These are phyloP conservation scores for Epinephelus malabaricus DNA, from an alignment of 2,797 vertebrate genomes.

Conservation along the genomic window DNA sequence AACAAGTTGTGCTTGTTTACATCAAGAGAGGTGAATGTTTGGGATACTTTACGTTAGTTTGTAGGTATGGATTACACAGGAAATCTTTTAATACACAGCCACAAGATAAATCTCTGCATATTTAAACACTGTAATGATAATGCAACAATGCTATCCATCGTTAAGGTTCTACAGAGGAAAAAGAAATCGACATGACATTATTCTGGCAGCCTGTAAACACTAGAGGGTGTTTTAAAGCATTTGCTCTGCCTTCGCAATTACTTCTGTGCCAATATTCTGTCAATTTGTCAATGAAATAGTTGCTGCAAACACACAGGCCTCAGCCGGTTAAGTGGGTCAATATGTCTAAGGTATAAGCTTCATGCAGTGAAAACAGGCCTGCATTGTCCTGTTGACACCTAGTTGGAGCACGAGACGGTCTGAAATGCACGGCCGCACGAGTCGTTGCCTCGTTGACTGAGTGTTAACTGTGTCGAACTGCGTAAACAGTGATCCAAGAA, in stretches of 20 bases:
- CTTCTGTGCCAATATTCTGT: conserved; percentile 50
- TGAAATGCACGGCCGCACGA: conserved; percentile 34
- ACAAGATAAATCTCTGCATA: conserved; percentile 3
- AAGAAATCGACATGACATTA: neutral
- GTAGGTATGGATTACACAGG: conserved; percentile 3
- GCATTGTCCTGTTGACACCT: conserved; percentile 69
- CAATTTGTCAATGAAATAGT: conserved; percentile 42
- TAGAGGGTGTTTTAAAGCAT: conserved; percentile 45
- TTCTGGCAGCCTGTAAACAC: conserved; percentile 28
- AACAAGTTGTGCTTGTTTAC: neutral
- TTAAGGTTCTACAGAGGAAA: neutral
- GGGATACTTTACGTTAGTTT: neutral
- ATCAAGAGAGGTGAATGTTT: conserved; percentile 17
- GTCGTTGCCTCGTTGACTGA: conserved; percentile 49
- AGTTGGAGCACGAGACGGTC: conserved; percentile 52
- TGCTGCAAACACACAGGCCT: conserved; percentile 39
- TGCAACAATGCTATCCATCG: neutral
- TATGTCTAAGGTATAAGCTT: conserved; percentile 62
- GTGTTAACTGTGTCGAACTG: conserved; percentile 44
- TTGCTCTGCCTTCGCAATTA: conserved; percentile 17
- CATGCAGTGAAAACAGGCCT: conserved; percentile 53
- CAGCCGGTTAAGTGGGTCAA: conserved; percentile 71
- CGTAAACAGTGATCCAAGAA: conserved; percentile 56
- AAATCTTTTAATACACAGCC: conserved; percentile 3
- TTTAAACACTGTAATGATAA: conserved; percentile 1